phyloP scores from a whole-genome alignment of 2,113 vertebrate genomes.

The Piliocolobus tephrosceles region DNA sequence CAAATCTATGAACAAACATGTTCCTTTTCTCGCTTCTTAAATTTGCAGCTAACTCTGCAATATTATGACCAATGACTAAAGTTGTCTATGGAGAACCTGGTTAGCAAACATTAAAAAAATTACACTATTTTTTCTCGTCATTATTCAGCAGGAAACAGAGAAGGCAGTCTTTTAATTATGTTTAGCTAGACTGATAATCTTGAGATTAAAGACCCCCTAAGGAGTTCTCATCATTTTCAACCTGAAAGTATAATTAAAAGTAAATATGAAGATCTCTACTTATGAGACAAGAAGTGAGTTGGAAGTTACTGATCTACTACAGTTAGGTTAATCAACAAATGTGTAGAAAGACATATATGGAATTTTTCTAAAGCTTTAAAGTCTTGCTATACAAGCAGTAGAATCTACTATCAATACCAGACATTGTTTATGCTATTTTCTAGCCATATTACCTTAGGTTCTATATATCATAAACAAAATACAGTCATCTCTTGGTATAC shows the following conservation, averaged over 20 bases:
- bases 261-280: slow-evolving; percentile 62
- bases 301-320: slow-evolving; percentile 2
- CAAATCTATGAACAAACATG: background rate
- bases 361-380: background rate
- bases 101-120: slow-evolving; percentile 12
- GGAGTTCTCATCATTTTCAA: slow-evolving; percentile 61
- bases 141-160: slow-evolving; percentile 49
- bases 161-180: slow-evolving; percentile 68
- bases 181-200: slow-evolving; percentile 58
- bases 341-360: background rate
- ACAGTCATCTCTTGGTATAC: background rate
- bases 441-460: background rate
- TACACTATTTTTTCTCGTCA: slow-evolving; percentile 26
- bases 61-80: background rate
- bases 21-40: background rate
- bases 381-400: background rate
- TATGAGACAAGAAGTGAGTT: slow-evolving; percentile 58
- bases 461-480: background rate
- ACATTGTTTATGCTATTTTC: background rate
- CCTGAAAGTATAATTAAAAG: slow-evolving; percentile 60
- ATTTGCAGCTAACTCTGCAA: background rate
- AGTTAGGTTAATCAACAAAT: slow-evolving; percentile 43
- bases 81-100: background rate
- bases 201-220: slow-evolving; percentile 70
- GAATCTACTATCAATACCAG: background rate